Evolutionary conservation across 2,113 vertebrate genomes (phyloP).

Genomic region (Ia io): DNA sequence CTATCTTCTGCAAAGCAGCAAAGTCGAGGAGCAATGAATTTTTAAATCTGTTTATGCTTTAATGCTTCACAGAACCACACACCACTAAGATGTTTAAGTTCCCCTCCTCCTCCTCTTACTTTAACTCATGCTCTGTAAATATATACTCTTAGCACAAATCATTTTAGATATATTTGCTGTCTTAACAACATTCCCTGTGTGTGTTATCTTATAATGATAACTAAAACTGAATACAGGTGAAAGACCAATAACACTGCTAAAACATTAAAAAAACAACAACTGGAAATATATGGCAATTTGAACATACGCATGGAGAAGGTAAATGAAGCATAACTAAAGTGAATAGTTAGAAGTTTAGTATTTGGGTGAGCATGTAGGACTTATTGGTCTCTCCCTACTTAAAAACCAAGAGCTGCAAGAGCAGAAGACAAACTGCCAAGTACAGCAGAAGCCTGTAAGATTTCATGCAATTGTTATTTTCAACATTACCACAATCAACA

Average conservation of each 20-base stretch:
- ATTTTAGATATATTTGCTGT: conserved; percentile 60
- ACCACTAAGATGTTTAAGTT: conserved; percentile 5
- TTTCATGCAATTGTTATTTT: conserved; percentile 86
- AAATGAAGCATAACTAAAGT: conserved; percentile 60
- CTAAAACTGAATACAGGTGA: conserved; percentile 73
- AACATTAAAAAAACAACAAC: conserved; percentile 51
- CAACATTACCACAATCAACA: conserved; percentile 77
- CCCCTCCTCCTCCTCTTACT: not conserved
- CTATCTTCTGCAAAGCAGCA: conserved; percentile 13
- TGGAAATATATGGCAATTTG: conserved; percentile 58
- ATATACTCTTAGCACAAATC: conserved; percentile 13
- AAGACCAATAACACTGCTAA: conserved; percentile 81
- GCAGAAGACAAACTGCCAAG: conserved; percentile 80
- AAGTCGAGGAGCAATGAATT: not conserved
- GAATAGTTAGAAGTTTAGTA: conserved; percentile 62
- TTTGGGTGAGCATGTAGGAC: conserved; percentile 53
- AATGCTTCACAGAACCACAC: conserved; percentile 17
- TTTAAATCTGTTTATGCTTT: conserved; percentile 12
- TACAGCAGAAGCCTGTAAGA: conserved; percentile 84
- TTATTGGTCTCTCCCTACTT: conserved; percentile 82
- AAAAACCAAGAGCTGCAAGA: conserved; percentile 71
- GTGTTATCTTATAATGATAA: conserved; percentile 67
- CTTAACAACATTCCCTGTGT: conserved; percentile 65
- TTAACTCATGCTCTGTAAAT: conserved; percentile 23
- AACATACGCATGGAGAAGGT: conserved; percentile 60